These are phyloP conservation scores for Chironomus tentans DNA, from an alignment of 2,888 invertebrate species.

Conservation along the genomic window DNA sequence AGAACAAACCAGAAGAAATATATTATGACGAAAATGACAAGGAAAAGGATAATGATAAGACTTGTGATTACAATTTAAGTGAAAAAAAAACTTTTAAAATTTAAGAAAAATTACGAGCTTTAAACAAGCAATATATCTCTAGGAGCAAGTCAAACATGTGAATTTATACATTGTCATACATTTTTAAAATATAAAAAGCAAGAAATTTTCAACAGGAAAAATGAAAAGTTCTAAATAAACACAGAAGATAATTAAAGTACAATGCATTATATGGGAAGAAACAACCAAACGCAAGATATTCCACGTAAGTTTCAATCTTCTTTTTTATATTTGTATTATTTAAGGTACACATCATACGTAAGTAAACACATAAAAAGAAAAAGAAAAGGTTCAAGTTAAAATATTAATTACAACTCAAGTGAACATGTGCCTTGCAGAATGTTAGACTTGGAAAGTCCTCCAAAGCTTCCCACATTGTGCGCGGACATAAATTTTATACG, in stretches of 20 bases:
- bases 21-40: no score
- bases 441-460: neutral
- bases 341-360: neutral
- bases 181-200: neutral
- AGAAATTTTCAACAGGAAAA: neutral
- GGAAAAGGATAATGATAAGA: no score
- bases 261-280: neutral
- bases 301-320: constrained; percentile 14
- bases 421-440: constrained; percentile 14
- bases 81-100: no score
- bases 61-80: no score
- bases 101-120: no score
- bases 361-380: neutral
- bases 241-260: neutral
- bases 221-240: neutral
- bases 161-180: neutral
- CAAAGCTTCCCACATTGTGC: neutral
- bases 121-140: no score
- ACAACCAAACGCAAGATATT: constrained; percentile 11
- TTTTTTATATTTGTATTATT: neutral
- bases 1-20: no score
- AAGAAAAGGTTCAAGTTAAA: neutral
- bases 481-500: neutral
- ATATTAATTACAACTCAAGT: neutral
- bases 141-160: neutral